Conservation (phyloP, 1,140 invertebrate species). For the Globodera rostochiensis region DNA sequence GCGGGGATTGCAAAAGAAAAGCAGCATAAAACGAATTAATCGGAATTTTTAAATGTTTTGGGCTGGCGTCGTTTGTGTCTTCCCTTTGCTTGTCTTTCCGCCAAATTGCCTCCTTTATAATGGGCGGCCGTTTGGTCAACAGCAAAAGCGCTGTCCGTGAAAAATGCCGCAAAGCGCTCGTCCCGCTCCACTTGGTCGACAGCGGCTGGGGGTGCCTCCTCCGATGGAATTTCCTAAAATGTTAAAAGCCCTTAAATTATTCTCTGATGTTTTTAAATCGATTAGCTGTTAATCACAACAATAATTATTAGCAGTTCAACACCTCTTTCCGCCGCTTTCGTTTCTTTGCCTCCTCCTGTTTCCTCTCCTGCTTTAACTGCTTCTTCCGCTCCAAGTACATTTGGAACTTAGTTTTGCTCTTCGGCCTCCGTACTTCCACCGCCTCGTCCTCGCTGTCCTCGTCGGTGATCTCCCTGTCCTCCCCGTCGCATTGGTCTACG, state of each 20-base stretch:
- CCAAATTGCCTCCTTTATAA: conserved; percentile 46
- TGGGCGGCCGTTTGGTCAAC: conserved; percentile 72
- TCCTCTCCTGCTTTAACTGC: conserved; percentile 72
- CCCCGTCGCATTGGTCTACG: neutral
- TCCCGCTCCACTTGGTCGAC: conserved; percentile 75
- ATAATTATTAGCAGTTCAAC: neutral
- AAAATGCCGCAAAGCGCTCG: conserved; percentile 69
- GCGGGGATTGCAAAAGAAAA: too few relatives aligned
- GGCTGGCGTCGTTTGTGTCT: neutral
- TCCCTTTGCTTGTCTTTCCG: conserved; percentile 44
- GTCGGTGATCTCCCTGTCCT: conserved; percentile 10
- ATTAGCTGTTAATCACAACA: neutral
- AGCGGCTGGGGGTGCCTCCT: conserved; percentile 17
- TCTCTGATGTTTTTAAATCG: neutral
- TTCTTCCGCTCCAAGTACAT: conserved; percentile 68
- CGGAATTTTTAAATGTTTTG: neutral
- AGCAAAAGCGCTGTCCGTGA: conserved; percentile 59
- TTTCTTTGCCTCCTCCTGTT: conserved; percentile 69
- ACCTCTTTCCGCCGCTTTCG: conserved; percentile 31
- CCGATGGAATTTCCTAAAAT: conserved; percentile 4
- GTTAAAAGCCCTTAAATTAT: conserved; percentile 4
- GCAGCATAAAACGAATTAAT: neutral
- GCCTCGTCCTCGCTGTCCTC: neutral
- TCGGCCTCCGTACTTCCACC: conserved; percentile 23
- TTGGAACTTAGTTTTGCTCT: conserved; percentile 75